A percentile compares a stretch with the other conserved stretches of the same genome.
phyloP scores from a whole-genome alignment of 2,113 vertebrate species.

The Pseudopodoces humilis region DNA sequence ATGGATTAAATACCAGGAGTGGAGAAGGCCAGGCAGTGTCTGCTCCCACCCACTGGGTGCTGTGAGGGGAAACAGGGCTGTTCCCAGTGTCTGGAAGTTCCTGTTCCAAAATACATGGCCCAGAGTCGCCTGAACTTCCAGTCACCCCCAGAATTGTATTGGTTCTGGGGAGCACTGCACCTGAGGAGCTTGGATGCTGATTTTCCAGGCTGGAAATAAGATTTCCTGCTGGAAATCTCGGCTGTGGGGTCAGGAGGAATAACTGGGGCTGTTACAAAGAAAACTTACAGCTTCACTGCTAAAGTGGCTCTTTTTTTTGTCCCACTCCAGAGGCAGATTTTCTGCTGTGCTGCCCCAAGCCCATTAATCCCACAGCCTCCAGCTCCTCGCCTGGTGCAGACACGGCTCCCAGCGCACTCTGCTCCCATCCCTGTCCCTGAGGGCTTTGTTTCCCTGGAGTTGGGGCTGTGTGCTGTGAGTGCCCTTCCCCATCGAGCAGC shows the following conservation, averaged over 20 bases:
- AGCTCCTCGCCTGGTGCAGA: conserved; percentile 5
- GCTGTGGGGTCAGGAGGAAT: background rate
- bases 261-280: background rate
- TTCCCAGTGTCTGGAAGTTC: background rate
- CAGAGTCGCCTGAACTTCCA: background rate
- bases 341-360: conserved; percentile 17
- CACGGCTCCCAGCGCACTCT: background rate
- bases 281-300: background rate
- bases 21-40: background rate
- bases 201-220: background rate
- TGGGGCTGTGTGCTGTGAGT: background rate
- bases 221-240: background rate
- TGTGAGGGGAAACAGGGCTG: background rate
- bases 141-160: accelerated
- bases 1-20: background rate
- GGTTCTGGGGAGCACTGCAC: background rate
- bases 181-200: background rate
- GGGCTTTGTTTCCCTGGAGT: conserved; percentile 55
- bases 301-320: background rate
- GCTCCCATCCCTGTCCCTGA: conserved; percentile 6
- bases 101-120: accelerated
- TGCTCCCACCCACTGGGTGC: background rate
- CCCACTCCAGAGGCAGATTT: background rate
- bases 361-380: background rate
- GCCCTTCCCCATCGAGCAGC: conserved; percentile 50